These are phyloP conservation scores for Baronia brevicornis DNA, from an alignment of 2,888 invertebrate species.

Conservation along the genomic window DNA sequence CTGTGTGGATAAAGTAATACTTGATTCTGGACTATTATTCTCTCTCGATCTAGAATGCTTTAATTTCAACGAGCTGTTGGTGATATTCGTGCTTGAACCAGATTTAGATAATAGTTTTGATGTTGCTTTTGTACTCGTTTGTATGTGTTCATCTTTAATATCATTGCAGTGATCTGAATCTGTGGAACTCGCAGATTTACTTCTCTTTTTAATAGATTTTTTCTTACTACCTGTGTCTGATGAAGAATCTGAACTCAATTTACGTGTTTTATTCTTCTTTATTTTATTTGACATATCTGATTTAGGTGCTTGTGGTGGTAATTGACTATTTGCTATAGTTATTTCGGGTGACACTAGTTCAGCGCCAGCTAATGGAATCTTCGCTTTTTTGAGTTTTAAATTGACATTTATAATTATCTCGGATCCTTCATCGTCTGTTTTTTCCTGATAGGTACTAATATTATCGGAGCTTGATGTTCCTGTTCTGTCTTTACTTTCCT, in stretches of 20 bases:
- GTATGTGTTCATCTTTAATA: constrained; percentile 32
- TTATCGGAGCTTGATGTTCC: constrained; percentile 24
- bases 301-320: constrained; percentile 71
- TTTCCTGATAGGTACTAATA: constrained; percentile 45
- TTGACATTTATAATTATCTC: constrained; percentile 65
- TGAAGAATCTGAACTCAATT: constrained; percentile 55
- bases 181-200: constrained; percentile 62
- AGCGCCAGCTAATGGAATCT: constrained; percentile 37
- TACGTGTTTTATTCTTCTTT: constrained; percentile 56
- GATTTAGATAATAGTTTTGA: constrained; percentile 38
- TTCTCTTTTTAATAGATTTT: constrained; percentile 56
- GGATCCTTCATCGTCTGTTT: constrained; percentile 54
- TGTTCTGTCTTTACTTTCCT: constrained; percentile 32
- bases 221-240: constrained; percentile 55
- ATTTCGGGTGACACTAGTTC: constrained; percentile 61
- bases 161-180: constrained; percentile 58
- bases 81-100: constrained; percentile 37
- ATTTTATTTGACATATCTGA: constrained; percentile 43
- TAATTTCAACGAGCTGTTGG: constrained; percentile 42
- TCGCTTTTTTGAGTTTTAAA: constrained; percentile 58
- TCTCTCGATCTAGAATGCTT: constrained; percentile 60
- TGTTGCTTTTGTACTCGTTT: constrained; percentile 21
- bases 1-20: constrained; percentile 69
- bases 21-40: constrained; percentile 64
- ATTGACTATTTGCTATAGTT: constrained; percentile 55